Percentiles rank a stretch among this genome's conserved stretches.
These are phyloP conservation scores for Neelides sp. DNA, from an alignment of 1,140 invertebrate species.

Conservation along the genomic window DNA sequence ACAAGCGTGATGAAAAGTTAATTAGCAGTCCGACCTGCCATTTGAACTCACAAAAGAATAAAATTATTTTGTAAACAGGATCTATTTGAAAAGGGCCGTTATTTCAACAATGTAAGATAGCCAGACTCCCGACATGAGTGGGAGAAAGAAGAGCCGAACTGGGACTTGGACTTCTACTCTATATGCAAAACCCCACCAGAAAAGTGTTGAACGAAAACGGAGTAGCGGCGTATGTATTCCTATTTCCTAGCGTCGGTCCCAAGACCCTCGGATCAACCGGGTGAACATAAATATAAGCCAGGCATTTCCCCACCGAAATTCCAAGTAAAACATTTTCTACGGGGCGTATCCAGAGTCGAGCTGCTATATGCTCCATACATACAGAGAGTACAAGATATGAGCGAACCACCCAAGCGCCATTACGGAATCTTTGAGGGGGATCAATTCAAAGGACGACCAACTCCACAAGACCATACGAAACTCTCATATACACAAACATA, in stretches of 20 bases:
- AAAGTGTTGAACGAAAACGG: background rate
- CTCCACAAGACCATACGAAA: no score
- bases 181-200: background rate
- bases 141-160: background rate
- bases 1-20: no score
- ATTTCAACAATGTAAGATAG: no score
- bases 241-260: background rate
- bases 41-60: no score
- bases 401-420: slow-evolving; percentile 29
- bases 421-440: slow-evolving; percentile 16
- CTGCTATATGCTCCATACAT: no score
- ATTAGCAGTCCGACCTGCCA: no score
- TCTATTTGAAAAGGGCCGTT: no score
- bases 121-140: no score
- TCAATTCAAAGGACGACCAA: no score
- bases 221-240: background rate
- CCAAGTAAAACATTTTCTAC: slow-evolving; percentile 9
- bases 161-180: background rate
- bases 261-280: background rate
- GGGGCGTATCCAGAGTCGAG: slow-evolving; percentile 13
- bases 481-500: no score
- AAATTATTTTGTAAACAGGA: no score
- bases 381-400: slow-evolving; percentile 21
- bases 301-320: slow-evolving; percentile 16
- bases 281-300: slow-evolving; percentile 10